Evolutionary conservation across 2,113 vertebrate genomes (phyloP).

Genomic region (Coryphaenoides rupestris): DNA sequence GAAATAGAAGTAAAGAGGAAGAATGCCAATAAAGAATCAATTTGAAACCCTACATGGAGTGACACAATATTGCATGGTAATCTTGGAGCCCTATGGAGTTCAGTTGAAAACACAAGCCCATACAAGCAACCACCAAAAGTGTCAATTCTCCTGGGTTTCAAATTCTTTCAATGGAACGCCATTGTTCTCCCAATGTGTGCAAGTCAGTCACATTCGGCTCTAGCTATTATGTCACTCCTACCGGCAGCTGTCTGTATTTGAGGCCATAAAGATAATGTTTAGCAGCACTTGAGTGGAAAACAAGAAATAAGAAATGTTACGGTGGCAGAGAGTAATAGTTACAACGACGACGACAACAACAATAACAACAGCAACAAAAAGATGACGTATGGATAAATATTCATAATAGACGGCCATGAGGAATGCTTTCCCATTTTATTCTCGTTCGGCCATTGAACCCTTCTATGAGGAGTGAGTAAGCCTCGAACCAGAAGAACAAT

Average conservation of each 20-base stretch:
- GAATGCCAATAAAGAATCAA: constrained; percentile 4
- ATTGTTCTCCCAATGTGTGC: constrained; percentile 39
- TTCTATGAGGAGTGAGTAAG: too few relatives aligned
- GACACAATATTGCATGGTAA: constrained; percentile 10
- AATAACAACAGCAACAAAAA: too few relatives aligned
- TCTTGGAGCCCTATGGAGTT: not conserved
- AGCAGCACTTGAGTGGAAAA: too few relatives aligned
- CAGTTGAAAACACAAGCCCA: constrained; percentile 24
- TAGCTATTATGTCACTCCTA: constrained; percentile 44
- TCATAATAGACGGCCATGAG: too few relatives aligned
- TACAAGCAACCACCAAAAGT: constrained; percentile 2
- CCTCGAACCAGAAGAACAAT: too few relatives aligned
- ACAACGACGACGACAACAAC: not conserved
- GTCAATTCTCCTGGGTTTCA: constrained; percentile 15
- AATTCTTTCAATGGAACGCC: constrained; percentile 17
- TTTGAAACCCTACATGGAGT: constrained; percentile 6
- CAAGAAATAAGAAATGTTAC: too few relatives aligned
- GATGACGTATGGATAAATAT: not conserved
- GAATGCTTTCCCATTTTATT: too few relatives aligned
- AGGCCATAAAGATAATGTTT: constrained; percentile 35
- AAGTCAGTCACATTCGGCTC: constrained; percentile 38
- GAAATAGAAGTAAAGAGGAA: too few relatives aligned
- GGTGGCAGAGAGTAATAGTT: not conserved
- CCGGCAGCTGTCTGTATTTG: constrained; percentile 45
- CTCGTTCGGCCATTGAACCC: too few relatives aligned